Base-by-base conservation (phyloP, 1,140 invertebrate genomes). In the Melitaea cinxia region DNA sequence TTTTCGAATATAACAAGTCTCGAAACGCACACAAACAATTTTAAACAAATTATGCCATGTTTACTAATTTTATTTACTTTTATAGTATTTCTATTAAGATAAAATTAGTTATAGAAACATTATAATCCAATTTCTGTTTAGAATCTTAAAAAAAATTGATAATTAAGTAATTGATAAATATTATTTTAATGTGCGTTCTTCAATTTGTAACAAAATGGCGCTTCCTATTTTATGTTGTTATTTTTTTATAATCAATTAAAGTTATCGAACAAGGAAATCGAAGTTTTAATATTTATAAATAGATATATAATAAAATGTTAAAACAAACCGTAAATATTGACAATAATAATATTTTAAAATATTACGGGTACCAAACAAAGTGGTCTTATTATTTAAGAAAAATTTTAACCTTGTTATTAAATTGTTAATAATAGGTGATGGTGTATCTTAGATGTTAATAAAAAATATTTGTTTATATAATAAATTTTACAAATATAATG, bases 381-480 rank as follows among this genome's bases (percentile, higher is more conserved):
- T 39, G 37, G 17, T 42, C 4, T 5, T n/a, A n/a, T n/a, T n/a
- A n/a, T n/a, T 42, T 42, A 1, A 42, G 37, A 17, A 42, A 14
- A 42, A 42, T 9, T 42, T 42, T 42, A 17, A 33, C 17, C 3
- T 23, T 35, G 12, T 33, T 49, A 24, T 17, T 35, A 45, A 28
- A 17, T 24, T n/a, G 1, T 30, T 26, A 14, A 17, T 64, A 21
- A 28, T 61, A 1, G 24, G 39, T 49, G 53, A 12, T 30, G 35
- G 49, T 53, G 33, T 39, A n/a, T 53, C 19, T 10, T 21, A 19
- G 59, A 33, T 28, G 30, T 61, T 61, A 54, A 52, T 55, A 1
- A 65, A 35, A 24, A 21, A 26, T 12, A 23, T 61, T 50, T 37
- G 23, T 50, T 60, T 39, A 39, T 14, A 42, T 9, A 61, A 17